Base-by-base conservation (phyloP, 2,797 vertebrate genomes). In the Melopsittacus undulatus region DNA sequence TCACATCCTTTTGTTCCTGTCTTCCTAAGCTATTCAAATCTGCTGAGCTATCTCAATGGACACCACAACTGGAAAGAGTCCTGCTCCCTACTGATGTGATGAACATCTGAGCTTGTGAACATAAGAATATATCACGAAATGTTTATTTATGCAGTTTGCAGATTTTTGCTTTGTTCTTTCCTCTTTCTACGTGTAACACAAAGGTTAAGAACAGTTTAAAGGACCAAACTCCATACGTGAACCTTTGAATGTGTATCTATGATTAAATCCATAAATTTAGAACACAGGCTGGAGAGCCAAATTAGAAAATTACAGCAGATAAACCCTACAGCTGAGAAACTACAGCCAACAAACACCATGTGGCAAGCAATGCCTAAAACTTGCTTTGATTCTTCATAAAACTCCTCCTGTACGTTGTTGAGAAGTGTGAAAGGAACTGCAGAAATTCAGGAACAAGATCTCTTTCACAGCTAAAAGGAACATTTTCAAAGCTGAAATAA, bases 1-100 rank as follows among this genome's bases (percentile, higher is more conserved):
- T 92, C 85, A 95, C 62, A 91, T 92, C 78, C 87, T 76, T 95
- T 93, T 88, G 77, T 87, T 94, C 77, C 82, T 18, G 13, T 62
- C 85, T 83, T 91, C 69, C 73, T 83, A 43, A 40, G 29, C 30
- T 94, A 59, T 63, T 90, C 70, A 84, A 30, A 88, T 82, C 70
- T 89, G 77, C 85, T 90, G 48, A 49, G 23, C 61, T 57, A 48
- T 36, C 69, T 88, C 34, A 17, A 36, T 79, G 74, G 80, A 88
- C 36, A 77, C 10, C n/a, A 32, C 13, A 76, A 90, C 57, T 32
- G 81, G 54, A 91, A 88, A 78, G 91, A 70, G 30, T 38, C 70
- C 67, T 36, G 23, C 43, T 87, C 77, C 64, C 51, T 57, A 46
- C 36, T 32, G 77, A 82, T 70, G 46, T 17, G 40, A 91, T 57